phyloP scores from a whole-genome alignment of 2,888 invertebrate genomes.

The Terebella lapidaria region DNA sequence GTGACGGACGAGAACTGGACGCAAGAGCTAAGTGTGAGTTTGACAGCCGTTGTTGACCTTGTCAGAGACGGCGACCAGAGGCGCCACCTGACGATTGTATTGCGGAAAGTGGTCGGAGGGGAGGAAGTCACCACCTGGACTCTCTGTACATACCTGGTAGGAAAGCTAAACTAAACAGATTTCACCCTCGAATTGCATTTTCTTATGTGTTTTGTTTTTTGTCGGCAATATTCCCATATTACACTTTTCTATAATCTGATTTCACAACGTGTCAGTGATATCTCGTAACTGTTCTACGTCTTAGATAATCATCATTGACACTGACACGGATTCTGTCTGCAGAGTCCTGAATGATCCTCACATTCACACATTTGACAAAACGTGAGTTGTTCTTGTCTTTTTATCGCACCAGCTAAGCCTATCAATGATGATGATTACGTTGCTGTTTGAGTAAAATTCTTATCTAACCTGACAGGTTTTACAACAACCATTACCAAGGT shows the following conservation, averaged over 20 bases:
- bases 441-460: not conserved
- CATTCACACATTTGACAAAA: not conserved
- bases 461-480: slow-evolving; percentile 2
- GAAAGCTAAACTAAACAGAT: no score
- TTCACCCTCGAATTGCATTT: no score
- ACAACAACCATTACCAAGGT: slow-evolving; percentile 31
- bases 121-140: not conserved
- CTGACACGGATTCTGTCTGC: not conserved
- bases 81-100: not conserved
- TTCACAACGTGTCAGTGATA: no score
- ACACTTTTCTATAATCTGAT: no score
- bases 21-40: not conserved
- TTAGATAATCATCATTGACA: not conserved
- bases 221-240: no score
- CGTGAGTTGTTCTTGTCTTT: not conserved
- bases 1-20: not conserved
- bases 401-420: not conserved
- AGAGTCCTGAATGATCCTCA: not conserved
- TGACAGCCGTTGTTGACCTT: not conserved
- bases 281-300: no score
- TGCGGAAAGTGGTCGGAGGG: not conserved
- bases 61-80: not conserved
- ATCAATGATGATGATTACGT: not conserved
- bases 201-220: no score
- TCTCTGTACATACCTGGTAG: not conserved